These are phyloP conservation scores for Geotrypetes seraphini DNA, from an alignment of 2,797 vertebrate genomes.

Conservation along the genomic window DNA sequence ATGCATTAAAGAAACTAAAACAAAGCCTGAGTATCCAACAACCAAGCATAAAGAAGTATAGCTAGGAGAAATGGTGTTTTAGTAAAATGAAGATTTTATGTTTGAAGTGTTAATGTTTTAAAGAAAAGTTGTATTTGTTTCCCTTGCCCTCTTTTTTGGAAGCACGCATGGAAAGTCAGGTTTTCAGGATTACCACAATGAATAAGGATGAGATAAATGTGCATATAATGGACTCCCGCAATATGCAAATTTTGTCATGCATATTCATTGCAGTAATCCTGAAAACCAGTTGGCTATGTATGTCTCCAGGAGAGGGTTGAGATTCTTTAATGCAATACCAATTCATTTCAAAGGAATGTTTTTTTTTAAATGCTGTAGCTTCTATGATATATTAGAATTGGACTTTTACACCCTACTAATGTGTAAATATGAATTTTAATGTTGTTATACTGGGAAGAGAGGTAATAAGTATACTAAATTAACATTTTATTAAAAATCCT, in stretches of 20 bases:
- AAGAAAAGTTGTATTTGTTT: too few species aligned
- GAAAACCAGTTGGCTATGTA: too few species aligned
- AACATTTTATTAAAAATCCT: slow-evolving; percentile 45
- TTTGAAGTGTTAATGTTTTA: slow-evolving; percentile 22
- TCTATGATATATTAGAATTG: slow-evolving; percentile 49
- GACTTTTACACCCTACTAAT: slow-evolving; percentile 50
- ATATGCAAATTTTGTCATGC: too few species aligned
- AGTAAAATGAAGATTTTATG: slow-evolving; percentile 27
- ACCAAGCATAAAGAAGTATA: slow-evolving; percentile 22
- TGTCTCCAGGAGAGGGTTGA: too few species aligned
- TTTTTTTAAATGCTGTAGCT: slow-evolving; percentile 59
- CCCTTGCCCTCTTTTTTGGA: too few species aligned
- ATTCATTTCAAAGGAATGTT: slow-evolving; percentile 64
- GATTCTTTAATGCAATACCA: slow-evolving; percentile 52
- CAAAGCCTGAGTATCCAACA: slow-evolving; percentile 38
- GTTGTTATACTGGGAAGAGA: slow-evolving; percentile 50
- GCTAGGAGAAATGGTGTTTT: slow-evolving; percentile 20
- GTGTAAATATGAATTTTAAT: slow-evolving; percentile 61
- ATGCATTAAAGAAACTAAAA: slow-evolving; percentile 33
- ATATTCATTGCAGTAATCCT: too few species aligned
- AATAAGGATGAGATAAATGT: too few species aligned
- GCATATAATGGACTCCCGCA: too few species aligned
- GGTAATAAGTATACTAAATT: too few species aligned
- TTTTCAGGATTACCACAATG: too few species aligned
- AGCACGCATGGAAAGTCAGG: too few species aligned